Percentiles rank a stretch among this genome's conserved stretches.
Conservation (phyloP, 2,113 vertebrate species). For the Meles meles region DNA sequence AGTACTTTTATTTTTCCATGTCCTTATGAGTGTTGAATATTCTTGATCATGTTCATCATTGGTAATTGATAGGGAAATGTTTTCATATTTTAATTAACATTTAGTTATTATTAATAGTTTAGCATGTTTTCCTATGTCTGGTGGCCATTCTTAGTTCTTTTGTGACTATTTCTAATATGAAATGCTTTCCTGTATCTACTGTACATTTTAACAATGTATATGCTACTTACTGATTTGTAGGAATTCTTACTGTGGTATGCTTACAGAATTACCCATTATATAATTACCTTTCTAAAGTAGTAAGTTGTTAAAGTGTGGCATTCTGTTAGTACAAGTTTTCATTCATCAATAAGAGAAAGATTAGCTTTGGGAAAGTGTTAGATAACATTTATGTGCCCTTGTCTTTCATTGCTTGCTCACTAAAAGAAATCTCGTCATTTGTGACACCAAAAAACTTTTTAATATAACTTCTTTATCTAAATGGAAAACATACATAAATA, state of each 20-base stretch:
- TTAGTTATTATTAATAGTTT: not conserved
- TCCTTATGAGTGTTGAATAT: not conserved
- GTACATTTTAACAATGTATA: not conserved
- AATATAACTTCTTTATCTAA: not conserved
- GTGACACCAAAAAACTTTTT: not conserved
- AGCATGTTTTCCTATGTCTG: not conserved
- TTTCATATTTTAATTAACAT: not conserved
- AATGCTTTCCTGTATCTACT: not conserved
- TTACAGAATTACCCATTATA: not conserved
- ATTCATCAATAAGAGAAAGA: not conserved
- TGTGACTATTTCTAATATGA: not conserved
- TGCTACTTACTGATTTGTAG: not conserved
- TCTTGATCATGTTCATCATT: not conserved
- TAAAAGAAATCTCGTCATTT: not conserved
- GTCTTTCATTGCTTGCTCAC: not conserved
- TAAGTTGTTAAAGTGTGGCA: not conserved
- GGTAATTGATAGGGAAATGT: not conserved
- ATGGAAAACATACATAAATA: not conserved
- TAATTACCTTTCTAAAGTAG: not conserved
- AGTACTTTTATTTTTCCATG: not conserved
- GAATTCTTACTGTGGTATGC: not conserved
- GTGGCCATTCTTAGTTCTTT: not conserved
- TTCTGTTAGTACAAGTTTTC: not conserved
- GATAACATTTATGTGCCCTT: not conserved
- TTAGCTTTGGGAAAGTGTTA: not conserved